Conservation (phyloP, 2,888 invertebrate species). For the Monopis laevigella region DNA sequence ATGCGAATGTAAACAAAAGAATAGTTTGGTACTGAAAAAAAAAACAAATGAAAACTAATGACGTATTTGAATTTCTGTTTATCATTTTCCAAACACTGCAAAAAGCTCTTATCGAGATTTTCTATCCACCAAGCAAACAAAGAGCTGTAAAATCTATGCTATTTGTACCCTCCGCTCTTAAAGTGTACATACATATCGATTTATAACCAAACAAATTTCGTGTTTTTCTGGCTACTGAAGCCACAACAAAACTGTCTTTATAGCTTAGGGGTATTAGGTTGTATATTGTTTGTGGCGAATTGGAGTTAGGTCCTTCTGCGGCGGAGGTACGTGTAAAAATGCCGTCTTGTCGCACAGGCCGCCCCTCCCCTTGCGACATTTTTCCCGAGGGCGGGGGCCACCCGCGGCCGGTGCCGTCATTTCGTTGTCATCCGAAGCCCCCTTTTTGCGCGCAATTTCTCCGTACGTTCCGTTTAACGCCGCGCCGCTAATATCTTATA, state of each 20-base stretch:
- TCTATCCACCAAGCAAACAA: slow-evolving; percentile 40
- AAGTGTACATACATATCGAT: slow-evolving; percentile 55
- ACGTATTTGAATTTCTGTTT: slow-evolving; percentile 2
- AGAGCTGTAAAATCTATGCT: slow-evolving; percentile 55
- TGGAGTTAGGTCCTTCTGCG: slow-evolving; percentile 40
- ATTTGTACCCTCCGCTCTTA: slow-evolving; percentile 54
- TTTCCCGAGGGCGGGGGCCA: slow-evolving; percentile 44
- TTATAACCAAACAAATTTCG: slow-evolving; percentile 51
- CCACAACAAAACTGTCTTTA: not conserved
- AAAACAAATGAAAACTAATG: not conserved
- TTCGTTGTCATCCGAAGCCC: slow-evolving; percentile 57
- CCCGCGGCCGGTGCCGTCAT: slow-evolving; percentile 57
- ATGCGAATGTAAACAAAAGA: not conserved
- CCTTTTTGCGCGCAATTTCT: slow-evolving; percentile 43
- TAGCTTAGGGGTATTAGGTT: slow-evolving; percentile 21
- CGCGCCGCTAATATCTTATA: too few relatives aligned
- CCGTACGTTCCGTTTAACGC: not conserved
- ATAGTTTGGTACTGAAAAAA: not conserved
- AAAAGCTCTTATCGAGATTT: slow-evolving; percentile 33
- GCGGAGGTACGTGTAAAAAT: slow-evolving; percentile 51
- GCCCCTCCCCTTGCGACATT: slow-evolving; percentile 56
- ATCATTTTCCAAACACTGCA: slow-evolving; percentile 1
- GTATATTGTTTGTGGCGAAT: slow-evolving; percentile 26
- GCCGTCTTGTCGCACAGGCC: slow-evolving; percentile 57
- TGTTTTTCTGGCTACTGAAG: slow-evolving; percentile 29